Evolutionary conservation across 1,140 invertebrate species (phyloP).

Genomic region (Psilanteris sp.): DNA sequence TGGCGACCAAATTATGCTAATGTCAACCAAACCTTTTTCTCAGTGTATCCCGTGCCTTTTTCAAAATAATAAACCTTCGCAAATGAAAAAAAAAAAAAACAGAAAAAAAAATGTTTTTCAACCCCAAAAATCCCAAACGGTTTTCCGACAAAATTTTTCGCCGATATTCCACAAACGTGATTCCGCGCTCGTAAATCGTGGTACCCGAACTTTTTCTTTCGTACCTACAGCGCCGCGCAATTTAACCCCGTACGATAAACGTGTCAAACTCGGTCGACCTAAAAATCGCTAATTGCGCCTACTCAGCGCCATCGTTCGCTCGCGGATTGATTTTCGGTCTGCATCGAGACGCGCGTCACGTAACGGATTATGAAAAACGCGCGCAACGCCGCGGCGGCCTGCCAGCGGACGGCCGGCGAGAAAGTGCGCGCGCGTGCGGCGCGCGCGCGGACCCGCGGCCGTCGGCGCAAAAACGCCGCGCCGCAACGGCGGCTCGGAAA

Average conservation of each 20-base stretch:
- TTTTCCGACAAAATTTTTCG: too few species aligned
- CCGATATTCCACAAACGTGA: too few species aligned
- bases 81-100: too few species aligned
- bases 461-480: constrained; percentile 27
- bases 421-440: constrained; percentile 7
- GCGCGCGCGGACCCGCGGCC: background rate
- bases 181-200: too few species aligned
- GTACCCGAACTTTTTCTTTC: too few species aligned
- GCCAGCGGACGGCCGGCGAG: background rate
- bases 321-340: background rate
- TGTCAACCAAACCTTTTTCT: too few species aligned
- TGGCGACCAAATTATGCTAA: too few species aligned
- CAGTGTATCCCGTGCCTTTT: too few species aligned
- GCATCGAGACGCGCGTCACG: background rate
- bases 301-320: background rate
- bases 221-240: too few species aligned
- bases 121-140: too few species aligned
- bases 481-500: constrained; percentile 5
- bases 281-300: background rate
- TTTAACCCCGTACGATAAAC: background rate
- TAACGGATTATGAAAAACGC: background rate
- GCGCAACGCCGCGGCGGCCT: background rate
- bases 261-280: background rate
- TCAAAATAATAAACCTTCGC: too few species aligned
- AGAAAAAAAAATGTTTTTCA: too few species aligned